phyloP scores from a whole-genome alignment of 2,113 vertebrate genomes.

The Ictidomys tridecemlineatus region DNA sequence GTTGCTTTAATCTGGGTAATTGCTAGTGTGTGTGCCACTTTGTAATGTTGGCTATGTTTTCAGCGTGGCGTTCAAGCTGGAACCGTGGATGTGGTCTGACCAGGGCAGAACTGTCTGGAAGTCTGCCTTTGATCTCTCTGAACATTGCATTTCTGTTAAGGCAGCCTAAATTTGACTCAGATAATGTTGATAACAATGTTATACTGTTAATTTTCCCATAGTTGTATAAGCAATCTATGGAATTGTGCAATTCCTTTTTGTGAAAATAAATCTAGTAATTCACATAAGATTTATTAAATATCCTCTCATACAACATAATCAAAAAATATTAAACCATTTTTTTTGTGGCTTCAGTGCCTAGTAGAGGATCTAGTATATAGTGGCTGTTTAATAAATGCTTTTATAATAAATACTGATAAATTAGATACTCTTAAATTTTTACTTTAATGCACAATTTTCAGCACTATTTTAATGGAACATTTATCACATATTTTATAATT shows the following conservation, averaged over 20 bases:
- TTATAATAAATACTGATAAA: slow-evolving; percentile 34
- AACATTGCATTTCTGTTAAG: background rate
- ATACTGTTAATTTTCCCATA: background rate
- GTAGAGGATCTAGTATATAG: background rate
- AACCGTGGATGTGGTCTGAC: background rate
- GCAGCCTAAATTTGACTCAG: background rate
- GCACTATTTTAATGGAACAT: slow-evolving; percentile 34
- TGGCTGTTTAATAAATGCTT: background rate
- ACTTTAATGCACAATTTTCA: slow-evolving; percentile 48
- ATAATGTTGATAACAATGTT: background rate
- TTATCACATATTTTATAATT: slow-evolving; percentile 59
- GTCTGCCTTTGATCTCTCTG: background rate
- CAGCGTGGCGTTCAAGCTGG: background rate
- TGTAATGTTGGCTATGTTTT: background rate
- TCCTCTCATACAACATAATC: background rate
- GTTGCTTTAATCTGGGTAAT: background rate
- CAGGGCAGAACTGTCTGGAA: background rate
- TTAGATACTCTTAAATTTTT: slow-evolving; percentile 48
- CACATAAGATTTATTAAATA: background rate
- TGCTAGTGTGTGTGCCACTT: background rate
- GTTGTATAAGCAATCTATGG: background rate
- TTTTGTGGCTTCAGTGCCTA: background rate
- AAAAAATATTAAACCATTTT: slow-evolving; percentile 20
- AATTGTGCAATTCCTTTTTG: background rate
- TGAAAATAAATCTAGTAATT: slow-evolving; percentile 1